phyloP scores from a whole-genome alignment of 2,113 vertebrate genomes.

The Equus przewalskii region DNA sequence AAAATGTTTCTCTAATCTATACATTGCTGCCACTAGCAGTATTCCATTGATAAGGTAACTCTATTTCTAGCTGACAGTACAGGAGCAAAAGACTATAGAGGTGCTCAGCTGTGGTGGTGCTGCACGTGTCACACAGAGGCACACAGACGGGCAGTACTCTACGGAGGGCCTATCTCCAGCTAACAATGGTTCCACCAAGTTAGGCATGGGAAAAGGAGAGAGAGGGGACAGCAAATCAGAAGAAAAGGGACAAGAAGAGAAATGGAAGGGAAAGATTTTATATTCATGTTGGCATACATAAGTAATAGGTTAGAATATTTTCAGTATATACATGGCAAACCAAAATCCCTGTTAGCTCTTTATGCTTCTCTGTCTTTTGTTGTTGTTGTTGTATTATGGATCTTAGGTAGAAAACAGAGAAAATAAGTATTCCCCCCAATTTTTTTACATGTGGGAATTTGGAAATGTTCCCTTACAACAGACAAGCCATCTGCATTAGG shows the following conservation, averaged over 20 bases:
- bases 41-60: background rate
- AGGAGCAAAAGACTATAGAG: background rate
- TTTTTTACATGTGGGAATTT: background rate
- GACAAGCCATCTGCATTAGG: background rate
- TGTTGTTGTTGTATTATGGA: background rate
- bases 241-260: background rate
- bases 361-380: background rate
- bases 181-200: too few relatives aligned
- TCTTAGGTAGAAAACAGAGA: background rate
- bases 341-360: background rate
- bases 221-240: background rate
- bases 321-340: background rate
- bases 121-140: too few relatives aligned
- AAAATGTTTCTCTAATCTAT: background rate
- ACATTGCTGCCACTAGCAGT: too few relatives aligned
- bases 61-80: background rate
- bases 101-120: background rate
- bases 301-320: background rate
- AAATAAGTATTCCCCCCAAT: background rate
- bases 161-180: too few relatives aligned
- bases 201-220: background rate
- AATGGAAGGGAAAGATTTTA: background rate
- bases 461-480: background rate
- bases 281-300: background rate
- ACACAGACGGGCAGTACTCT: background rate